phyloP scores from a whole-genome alignment of 2,888 invertebrate genomes.

The Bugulina stolonifera region DNA sequence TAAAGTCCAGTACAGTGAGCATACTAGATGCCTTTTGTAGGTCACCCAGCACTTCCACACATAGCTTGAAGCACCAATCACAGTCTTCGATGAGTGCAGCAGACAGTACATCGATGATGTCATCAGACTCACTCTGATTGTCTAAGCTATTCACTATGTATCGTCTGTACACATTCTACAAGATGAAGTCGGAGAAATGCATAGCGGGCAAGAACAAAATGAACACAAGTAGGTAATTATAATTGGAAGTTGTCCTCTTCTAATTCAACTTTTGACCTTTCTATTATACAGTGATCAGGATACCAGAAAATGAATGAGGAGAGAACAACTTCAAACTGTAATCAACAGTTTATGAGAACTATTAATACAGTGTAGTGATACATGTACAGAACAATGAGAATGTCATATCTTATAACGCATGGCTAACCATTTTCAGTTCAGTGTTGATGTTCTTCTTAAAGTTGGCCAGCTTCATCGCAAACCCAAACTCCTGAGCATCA shows the following conservation, averaged over 20 bases:
- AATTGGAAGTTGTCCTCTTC: too few relatives aligned
- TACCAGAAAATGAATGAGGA: too few relatives aligned
- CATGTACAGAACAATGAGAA: too few relatives aligned
- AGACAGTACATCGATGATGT: not conserved
- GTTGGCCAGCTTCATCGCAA: constrained; percentile 4
- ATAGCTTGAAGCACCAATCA: constrained; percentile 4
- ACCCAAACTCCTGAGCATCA: constrained; percentile 8
- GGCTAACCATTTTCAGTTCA: not conserved
- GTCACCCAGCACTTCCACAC: not conserved
- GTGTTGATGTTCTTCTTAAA: not conserved
- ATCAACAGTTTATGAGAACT: too few relatives aligned
- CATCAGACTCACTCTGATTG: not conserved
- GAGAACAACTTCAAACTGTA: too few relatives aligned
- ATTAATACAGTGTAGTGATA: too few relatives aligned
- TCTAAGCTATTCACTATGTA: constrained; percentile 10
- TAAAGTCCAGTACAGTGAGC: not conserved
- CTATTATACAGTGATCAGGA: too few relatives aligned
- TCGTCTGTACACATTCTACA: not conserved
- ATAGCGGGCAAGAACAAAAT: too few relatives aligned
- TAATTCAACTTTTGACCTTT: too few relatives aligned
- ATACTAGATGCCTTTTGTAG: not conserved
- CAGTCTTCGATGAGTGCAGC: not conserved
- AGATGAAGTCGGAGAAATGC: too few relatives aligned
- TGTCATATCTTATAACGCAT: too few relatives aligned
- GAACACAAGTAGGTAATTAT: too few relatives aligned